Percentiles rank a stretch among this genome's conserved stretches.
Conservation (phyloP, 1,140 invertebrate genomes). For the Andrena cerasifolii region DNA sequence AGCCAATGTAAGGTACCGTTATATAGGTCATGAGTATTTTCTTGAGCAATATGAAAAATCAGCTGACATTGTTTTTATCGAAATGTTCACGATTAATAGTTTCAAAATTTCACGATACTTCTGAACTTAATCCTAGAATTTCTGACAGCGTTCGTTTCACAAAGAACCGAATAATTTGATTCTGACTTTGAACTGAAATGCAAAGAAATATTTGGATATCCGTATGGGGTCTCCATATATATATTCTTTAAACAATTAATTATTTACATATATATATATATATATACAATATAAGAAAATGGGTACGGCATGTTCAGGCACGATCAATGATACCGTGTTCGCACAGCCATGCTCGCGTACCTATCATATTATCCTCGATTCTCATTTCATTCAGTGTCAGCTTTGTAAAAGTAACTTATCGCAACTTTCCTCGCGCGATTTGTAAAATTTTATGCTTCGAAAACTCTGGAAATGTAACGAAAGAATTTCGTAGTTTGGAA, state of each 20-base stretch:
- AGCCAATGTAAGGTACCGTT: no score
- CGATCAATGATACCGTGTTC: constrained; percentile 25
- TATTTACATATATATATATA: background rate
- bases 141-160: no score
- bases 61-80: no score
- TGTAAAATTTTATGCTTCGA: background rate
- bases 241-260: background rate
- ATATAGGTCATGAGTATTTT: no score
- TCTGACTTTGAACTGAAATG: no score
- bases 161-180: no score
- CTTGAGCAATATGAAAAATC: no score
- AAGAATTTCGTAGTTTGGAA: background rate
- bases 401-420: background rate
- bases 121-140: no score
- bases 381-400: background rate
- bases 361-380: background rate
- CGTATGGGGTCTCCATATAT: background rate
- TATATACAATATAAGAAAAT: background rate
- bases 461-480: background rate
- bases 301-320: no score
- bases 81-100: no score
- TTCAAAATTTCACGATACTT: no score
- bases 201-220: background rate
- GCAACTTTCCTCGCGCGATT: background rate
- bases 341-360: background rate